phyloP scores from a whole-genome alignment of 2,888 invertebrate species.

The Mythimna lalbum region DNA sequence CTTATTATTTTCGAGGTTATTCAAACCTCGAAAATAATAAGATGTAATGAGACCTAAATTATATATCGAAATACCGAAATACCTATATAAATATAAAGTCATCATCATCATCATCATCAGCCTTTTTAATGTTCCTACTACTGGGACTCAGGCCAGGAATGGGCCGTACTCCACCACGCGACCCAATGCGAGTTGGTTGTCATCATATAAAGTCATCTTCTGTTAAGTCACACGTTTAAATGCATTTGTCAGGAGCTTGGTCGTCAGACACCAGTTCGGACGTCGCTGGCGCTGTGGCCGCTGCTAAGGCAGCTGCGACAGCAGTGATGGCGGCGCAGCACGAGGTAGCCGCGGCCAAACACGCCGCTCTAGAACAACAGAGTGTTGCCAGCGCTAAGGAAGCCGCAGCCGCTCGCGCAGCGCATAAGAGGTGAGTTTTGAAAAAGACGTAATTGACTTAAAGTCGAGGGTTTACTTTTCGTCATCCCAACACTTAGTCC shows the following conservation, averaged over 20 bases:
- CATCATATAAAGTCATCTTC: neutral
- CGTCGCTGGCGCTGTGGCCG: conserved; percentile 93
- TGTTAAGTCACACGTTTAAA: neutral
- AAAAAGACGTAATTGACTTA: neutral
- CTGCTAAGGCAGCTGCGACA: conserved; percentile 93
- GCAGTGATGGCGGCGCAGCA: conserved; percentile 94
- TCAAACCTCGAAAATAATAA: too few species aligned
- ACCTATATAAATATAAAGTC: neutral
- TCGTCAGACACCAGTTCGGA: conserved; percentile 91
- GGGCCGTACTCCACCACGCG: too few species aligned
- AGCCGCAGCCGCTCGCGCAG: conserved; percentile 92
- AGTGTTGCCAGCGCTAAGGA: conserved; percentile 94
- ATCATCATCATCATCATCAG: too few species aligned
- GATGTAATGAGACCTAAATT: too few species aligned
- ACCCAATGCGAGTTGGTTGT: too few species aligned
- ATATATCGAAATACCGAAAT: too few species aligned
- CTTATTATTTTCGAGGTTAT: too few species aligned
- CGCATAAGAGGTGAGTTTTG: conserved; percentile 87
- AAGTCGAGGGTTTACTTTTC: too few species aligned
- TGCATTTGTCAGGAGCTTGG: conserved; percentile 54
- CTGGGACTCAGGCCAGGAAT: too few species aligned
- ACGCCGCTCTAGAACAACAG: conserved; percentile 93
- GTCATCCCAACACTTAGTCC: too few species aligned
- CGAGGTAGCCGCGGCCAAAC: conserved; percentile 93
- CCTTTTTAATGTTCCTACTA: too few species aligned